These are phyloP conservation scores for Montipora capitata DNA, from an alignment of 92 coral and sea anemone species.

Conservation along the genomic window DNA sequence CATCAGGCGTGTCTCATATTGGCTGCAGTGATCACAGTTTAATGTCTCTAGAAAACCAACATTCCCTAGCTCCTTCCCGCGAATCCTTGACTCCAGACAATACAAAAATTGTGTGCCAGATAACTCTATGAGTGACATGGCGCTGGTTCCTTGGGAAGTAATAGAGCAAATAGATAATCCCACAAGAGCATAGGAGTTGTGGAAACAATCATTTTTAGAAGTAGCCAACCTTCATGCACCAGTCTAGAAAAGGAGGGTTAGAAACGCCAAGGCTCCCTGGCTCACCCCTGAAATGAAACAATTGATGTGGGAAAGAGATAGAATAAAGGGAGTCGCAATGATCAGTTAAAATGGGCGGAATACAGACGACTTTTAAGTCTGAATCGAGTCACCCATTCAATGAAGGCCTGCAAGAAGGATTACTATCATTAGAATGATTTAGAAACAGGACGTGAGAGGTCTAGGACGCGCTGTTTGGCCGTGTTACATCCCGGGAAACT, in stretches of 20 bases:
- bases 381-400: slow-evolving; percentile 33
- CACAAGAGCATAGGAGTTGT: slow-evolving; percentile 46
- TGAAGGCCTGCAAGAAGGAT: slow-evolving; percentile 27
- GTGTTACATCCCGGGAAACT: too few species aligned
- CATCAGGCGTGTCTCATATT: neutral
- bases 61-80: slow-evolving; percentile 32
- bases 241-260: slow-evolving; percentile 64
- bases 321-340: slow-evolving; percentile 40
- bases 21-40: too few species aligned
- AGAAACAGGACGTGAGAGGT: too few species aligned
- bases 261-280: slow-evolving; percentile 62
- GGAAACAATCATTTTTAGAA: slow-evolving; percentile 43
- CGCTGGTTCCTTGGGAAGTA: slow-evolving; percentile 33
- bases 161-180: slow-evolving; percentile 37
- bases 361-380: slow-evolving; percentile 16
- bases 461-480: too few species aligned
- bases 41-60: too few species aligned
- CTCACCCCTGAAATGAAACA: slow-evolving; percentile 66
- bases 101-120: slow-evolving; percentile 17
- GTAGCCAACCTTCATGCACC: slow-evolving; percentile 71
- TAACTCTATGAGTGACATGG: neutral
- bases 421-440: neutral
- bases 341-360: slow-evolving; percentile 39
- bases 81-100: slow-evolving; percentile 50
- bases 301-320: slow-evolving; percentile 70